Evolutionary conservation across 2,888 invertebrate genomes (phyloP), one percentile per base, ranked within the genome.

Genomic region (Synergus itoensis): DNA sequence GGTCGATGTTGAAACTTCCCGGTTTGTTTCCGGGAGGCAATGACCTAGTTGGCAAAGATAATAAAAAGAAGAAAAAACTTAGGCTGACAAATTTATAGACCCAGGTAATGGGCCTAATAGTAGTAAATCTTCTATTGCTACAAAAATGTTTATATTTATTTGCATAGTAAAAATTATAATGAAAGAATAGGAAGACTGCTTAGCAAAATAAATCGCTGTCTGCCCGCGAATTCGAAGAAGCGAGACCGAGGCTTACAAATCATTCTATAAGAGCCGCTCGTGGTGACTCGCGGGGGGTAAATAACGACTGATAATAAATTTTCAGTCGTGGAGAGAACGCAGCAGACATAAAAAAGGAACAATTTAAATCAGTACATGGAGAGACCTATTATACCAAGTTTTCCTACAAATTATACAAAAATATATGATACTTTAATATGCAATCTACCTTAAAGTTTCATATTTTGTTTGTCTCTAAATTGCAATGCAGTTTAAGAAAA

Each of bases 241-340:
- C 21, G 60, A 60, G 60, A 60, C 12, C 18, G 21, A 12, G 21
- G 60, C 21, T 53, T 53, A 21, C 21, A 60, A 60, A 60, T 60
- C 60, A 60, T 60, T 60, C 12, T 60, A 21, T 60, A 60, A 60
- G 60, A 60, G 60, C 21, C 4, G 60, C 60, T 60, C 60, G 60
- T 21, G 4, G 60, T 2, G 60, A 21, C 60, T 60, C 60, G 60
- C 18, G 60, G 60, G 60, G 60, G 60, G 60, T 60, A 60, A 60
- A 60, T 60, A 60, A 60, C 60, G 60, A 60, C 60, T 60, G 60
- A 60, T 60, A 60, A 60, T 60, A 60, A 60, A 60, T 60, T 28
- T 60, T 60, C 21, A 60, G 21, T 12, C 60, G 60, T 21, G 60
- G 11, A 60, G 60, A 60, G 60, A 28, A 60, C 18, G 60, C 28